Conservation (phyloP, 2,888 invertebrate genomes). For the Ochlodes sylvanus region DNA sequence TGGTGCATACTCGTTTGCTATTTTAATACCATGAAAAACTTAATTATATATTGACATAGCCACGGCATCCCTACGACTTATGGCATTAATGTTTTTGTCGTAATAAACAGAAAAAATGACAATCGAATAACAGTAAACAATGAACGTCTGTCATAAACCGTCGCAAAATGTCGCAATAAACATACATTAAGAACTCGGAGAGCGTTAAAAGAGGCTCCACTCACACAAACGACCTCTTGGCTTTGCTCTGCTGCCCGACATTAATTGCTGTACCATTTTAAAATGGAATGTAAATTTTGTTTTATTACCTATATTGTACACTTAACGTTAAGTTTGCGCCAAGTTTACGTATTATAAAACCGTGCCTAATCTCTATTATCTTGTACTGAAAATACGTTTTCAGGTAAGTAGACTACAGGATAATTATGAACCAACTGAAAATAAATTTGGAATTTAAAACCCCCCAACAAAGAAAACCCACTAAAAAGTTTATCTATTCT, state of each 20-base stretch:
- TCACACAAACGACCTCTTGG: slow-evolving; percentile 20
- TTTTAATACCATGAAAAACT: too few species aligned
- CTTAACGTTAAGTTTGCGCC: neutral
- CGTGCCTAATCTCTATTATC: too few species aligned
- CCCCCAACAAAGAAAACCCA: too few species aligned
- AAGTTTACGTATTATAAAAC: neutral
- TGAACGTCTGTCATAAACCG: slow-evolving; percentile 16
- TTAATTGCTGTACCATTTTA: slow-evolving; percentile 22
- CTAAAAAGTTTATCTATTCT: too few species aligned
- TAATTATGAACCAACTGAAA: too few species aligned
- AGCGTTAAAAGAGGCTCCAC: slow-evolving; percentile 8
- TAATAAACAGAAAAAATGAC: neutral
- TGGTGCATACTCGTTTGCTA: too few species aligned
- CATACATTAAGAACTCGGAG: slow-evolving; percentile 13
- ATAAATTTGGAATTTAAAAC: too few species aligned
- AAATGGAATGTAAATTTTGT: slow-evolving; percentile 19
- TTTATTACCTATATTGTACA: slow-evolving; percentile 10
- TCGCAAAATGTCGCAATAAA: slow-evolving; percentile 24
- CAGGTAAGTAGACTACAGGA: too few species aligned
- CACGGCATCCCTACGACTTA: too few species aligned
- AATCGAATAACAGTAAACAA: slow-evolving; percentile 12
- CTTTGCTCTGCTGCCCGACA: slow-evolving; percentile 17
- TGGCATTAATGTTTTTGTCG: neutral
- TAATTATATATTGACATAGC: too few species aligned
- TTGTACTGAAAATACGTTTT: too few species aligned